phyloP scores from a whole-genome alignment of 23 tunicate species.

The Ascidia mentula region DNA sequence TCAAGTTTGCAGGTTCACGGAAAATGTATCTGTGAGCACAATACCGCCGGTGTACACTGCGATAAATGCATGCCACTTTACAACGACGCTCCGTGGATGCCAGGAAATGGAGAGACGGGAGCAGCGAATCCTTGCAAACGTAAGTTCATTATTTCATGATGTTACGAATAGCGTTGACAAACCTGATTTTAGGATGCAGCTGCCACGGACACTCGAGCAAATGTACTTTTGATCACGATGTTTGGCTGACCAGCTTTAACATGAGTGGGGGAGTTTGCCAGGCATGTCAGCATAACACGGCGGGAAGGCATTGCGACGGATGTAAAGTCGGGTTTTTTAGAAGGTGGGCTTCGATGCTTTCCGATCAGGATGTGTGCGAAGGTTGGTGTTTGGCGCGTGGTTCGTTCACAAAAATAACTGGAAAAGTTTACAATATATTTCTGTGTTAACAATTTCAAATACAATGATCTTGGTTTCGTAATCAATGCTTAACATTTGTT shows the following conservation, averaged over 20 bases:
- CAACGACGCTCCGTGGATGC: constrained; percentile 82
- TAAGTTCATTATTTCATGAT: too few species aligned
- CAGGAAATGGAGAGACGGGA: constrained; percentile 76
- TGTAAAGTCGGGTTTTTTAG: constrained; percentile 54
- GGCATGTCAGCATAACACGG: constrained; percentile 66
- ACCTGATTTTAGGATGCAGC: constrained; percentile 46
- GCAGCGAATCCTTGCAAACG: constrained; percentile 69
- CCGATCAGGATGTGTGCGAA: constrained; percentile 70
- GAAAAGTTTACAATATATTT: too few species aligned
- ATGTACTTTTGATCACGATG: constrained; percentile 42
- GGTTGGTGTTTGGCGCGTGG: constrained; percentile 20
- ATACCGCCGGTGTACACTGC: constrained; percentile 69
- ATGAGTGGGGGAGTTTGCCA: constrained; percentile 67
- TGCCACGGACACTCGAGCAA: constrained; percentile 65
- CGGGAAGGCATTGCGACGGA: constrained; percentile 44
- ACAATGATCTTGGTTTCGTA: too few species aligned
- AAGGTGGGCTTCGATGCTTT: constrained; percentile 37
- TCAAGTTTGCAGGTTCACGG: constrained; percentile 72
- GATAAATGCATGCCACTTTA: constrained; percentile 49
- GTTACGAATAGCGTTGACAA: too few species aligned
- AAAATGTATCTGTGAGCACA: constrained; percentile 81
- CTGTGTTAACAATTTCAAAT: too few species aligned
- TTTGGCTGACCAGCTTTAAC: constrained; percentile 44
- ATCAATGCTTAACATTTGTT: too few species aligned
- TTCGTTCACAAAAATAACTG: too few species aligned